phyloP scores from a whole-genome alignment of 2,797 vertebrate genomes.

The Pseudochirops corinnae region DNA sequence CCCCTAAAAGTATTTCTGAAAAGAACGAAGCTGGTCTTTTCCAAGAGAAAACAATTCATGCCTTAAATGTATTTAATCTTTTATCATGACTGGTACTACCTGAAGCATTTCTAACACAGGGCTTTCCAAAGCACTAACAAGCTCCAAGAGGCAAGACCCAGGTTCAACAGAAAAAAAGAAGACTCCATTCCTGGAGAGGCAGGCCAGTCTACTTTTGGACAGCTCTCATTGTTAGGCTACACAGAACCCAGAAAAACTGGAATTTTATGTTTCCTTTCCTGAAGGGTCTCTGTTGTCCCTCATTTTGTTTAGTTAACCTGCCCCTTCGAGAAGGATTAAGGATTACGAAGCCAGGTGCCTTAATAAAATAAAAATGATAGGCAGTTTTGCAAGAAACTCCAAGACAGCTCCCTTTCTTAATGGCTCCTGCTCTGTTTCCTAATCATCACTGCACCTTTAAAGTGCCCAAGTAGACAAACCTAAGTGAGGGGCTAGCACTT shows the following conservation, averaged over 20 bases:
- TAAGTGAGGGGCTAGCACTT: neutral
- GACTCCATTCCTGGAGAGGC: neutral
- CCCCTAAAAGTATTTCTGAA: neutral
- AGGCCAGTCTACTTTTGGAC: neutral
- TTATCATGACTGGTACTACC: neutral
- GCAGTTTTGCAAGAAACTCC: conserved; percentile 32
- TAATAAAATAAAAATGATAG: conserved; percentile 43
- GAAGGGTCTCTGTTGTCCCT: conserved; percentile 62
- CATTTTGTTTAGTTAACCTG: conserved; percentile 35
- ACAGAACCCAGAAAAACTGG: conserved; percentile 31
- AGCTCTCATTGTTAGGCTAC: neutral
- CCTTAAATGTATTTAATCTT: neutral
- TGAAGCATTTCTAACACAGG: neutral
- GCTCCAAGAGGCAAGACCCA: neutral
- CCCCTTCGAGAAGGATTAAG: conserved; percentile 38
- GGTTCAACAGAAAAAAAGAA: neutral
- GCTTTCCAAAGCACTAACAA: neutral
- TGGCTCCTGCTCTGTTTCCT: neutral
- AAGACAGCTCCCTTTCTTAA: conserved; percentile 14
- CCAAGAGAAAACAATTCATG: neutral
- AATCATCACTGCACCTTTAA: conserved; percentile 43
- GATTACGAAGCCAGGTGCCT: conserved; percentile 71
- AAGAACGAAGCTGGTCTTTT: neutral
- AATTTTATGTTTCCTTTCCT: conserved; percentile 54
- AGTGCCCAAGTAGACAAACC: conserved; percentile 27